Conservation (phyloP, 2,113 vertebrate genomes). For the Xiphophorus hellerii region DNA sequence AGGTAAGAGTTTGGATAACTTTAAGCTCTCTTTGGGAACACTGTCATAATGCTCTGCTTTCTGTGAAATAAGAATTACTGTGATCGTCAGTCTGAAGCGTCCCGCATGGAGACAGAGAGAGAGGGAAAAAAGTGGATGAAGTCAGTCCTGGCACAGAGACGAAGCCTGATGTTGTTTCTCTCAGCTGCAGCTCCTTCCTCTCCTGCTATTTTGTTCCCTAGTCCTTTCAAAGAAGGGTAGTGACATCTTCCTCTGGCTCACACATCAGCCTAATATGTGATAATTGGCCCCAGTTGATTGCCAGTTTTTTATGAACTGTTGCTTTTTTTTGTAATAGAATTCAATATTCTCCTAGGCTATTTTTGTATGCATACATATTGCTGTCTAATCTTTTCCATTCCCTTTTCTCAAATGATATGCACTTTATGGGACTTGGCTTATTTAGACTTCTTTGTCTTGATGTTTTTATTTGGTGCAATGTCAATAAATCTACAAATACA, state of each 20-base stretch:
- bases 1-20: not conserved
- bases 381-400: no score
- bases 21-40: not conserved
- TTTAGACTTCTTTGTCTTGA: not conserved
- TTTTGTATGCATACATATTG: not conserved
- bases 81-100: constrained; percentile 18
- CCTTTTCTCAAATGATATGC: not conserved
- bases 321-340: not conserved
- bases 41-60: not conserved
- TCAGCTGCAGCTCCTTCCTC: not conserved
- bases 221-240: not conserved
- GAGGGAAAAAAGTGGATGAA: not conserved
- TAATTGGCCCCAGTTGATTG: constrained; percentile 4
- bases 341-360: not conserved
- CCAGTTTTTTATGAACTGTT: not conserved
- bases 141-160: not conserved
- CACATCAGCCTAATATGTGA: constrained; percentile 8
- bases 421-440: not conserved
- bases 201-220: constrained; percentile 1
- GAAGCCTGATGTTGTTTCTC: constrained; percentile 16
- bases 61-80: constrained; percentile 15
- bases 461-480: not conserved
- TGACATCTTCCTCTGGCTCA: constrained; percentile 7
- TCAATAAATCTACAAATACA: not conserved
- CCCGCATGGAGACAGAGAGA: not conserved